phyloP scores from a whole-genome alignment of 2,888 invertebrate genomes.

The Lissonota sp. region DNA sequence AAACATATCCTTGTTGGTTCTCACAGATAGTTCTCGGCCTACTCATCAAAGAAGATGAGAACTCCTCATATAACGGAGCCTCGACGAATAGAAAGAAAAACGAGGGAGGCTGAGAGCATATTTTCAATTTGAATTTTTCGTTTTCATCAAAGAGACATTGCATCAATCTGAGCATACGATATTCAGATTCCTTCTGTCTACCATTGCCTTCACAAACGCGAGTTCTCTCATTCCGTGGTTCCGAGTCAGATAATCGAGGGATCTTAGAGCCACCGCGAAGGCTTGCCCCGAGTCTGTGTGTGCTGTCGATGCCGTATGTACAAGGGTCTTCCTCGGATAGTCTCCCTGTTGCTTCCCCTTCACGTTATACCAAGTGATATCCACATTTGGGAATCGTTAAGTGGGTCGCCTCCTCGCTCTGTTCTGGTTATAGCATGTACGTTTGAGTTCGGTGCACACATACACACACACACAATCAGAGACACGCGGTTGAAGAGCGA shows the following conservation, averaged over 20 bases:
- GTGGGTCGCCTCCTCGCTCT: constrained; percentile 33
- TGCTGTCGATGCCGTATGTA: constrained; percentile 6
- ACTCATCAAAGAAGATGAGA: no score
- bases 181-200: background rate
- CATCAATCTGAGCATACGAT: background rate
- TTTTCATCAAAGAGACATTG: background rate
- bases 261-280: constrained; percentile 33
- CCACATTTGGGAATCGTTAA: constrained; percentile 53
- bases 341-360: constrained; percentile 16
- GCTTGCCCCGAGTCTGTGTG: constrained; percentile 12
- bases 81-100: no score
- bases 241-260: constrained; percentile 44
- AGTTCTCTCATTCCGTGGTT: constrained; percentile 9
- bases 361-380: constrained; percentile 34
- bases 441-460: background rate
- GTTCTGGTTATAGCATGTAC: constrained; percentile 20
- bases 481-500: constrained; percentile 6
- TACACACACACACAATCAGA: no score
- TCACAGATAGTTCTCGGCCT: no score
- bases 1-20: no score
- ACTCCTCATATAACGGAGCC: no score
- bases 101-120: no score
- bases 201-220: background rate
- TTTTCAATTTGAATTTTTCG: no score
- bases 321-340: background rate